These are phyloP conservation scores for Fringilla coelebs DNA, from an alignment of 2,797 vertebrate species.

Conservation along the genomic window DNA sequence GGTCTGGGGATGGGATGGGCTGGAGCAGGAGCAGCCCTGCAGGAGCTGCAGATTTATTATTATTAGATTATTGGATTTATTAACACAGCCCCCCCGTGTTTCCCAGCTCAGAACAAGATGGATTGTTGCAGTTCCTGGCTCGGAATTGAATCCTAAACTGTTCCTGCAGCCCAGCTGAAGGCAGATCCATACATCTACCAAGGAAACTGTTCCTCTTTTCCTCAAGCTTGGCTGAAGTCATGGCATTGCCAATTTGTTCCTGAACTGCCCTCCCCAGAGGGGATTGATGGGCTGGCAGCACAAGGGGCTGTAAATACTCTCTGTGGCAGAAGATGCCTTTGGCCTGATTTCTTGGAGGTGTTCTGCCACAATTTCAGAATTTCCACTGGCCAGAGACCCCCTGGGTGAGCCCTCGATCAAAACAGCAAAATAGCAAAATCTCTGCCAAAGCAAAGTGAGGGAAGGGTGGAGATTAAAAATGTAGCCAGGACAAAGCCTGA, in stretches of 20 bases:
- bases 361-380: background rate
- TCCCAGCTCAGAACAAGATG: conserved; percentile 20
- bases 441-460: background rate
- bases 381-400: background rate
- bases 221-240: conserved; percentile 10
- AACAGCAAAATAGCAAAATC: background rate
- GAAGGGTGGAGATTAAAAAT: conserved; percentile 25
- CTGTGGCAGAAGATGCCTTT: background rate
- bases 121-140: background rate
- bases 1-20: background rate
- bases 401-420: background rate
- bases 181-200: conserved; percentile 17
- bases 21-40: background rate
- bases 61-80: no score
- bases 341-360: background rate
- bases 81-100: no score
- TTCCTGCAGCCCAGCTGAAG: conserved; percentile 25
- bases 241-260: background rate
- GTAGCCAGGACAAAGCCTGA: background rate
- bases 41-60: background rate
- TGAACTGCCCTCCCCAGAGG: background rate
- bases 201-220: background rate
- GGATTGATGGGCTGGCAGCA: background rate
- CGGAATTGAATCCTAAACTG: conserved; percentile 12
- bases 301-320: background rate